Percentiles rank a stretch among this genome's conserved stretches.
Conservation (phyloP, 2,113 vertebrate genomes). For the Tyto alba region DNA sequence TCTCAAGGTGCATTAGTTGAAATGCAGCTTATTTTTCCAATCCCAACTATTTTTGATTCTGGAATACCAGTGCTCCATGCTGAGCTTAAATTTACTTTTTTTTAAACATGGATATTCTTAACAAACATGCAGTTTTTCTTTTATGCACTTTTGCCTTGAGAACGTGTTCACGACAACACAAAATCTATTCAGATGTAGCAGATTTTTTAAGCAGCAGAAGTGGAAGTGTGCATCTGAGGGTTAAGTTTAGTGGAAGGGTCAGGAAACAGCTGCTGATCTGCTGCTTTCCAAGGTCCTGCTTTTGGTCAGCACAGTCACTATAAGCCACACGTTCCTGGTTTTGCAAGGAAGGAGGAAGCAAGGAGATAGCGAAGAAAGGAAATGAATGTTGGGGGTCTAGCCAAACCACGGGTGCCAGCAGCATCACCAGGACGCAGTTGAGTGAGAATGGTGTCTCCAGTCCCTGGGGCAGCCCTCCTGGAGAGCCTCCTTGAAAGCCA, state of each 20-base stretch:
- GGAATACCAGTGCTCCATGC: not conserved
- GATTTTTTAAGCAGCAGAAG: not conserved
- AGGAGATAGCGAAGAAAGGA: not conserved
- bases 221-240: not conserved
- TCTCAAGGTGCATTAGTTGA: not conserved
- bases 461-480: not conserved
- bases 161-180: accelerated
- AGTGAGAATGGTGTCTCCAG: not conserved
- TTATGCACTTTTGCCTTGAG: not conserved
- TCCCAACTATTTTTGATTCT: not conserved
- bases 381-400: not conserved
- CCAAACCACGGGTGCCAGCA: not conserved
- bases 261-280: not conserved
- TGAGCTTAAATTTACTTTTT: not conserved
- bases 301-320: accelerated
- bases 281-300: slow-evolving; percentile 1
- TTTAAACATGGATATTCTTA: not conserved
- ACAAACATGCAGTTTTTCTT: not conserved
- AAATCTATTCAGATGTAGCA: not conserved
- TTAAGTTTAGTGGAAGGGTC: not conserved
- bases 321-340: accelerated
- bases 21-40: not conserved
- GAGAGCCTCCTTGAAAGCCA: not conserved
- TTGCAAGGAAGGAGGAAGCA: not conserved
- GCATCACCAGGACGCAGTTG: not conserved